These are phyloP conservation scores for Resseliella maxima DNA, from an alignment of 2,888 invertebrate genomes.

Conservation along the genomic window DNA sequence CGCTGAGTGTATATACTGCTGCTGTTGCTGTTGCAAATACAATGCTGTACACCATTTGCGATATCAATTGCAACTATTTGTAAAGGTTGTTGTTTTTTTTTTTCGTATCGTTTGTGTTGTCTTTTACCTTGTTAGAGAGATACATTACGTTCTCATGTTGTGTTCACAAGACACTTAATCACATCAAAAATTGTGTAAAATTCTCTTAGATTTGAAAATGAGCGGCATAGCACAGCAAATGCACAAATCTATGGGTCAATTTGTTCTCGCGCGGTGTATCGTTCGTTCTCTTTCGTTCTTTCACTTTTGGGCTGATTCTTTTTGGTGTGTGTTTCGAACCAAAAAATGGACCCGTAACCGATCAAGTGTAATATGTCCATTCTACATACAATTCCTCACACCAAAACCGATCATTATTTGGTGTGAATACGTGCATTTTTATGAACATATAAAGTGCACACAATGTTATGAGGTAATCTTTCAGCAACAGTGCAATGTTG, in stretches of 20 bases:
- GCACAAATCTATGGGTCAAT: neutral
- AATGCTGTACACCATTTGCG: neutral
- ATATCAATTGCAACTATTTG: slow-evolving; percentile 11
- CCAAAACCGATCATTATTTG: neutral
- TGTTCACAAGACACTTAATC: slow-evolving; percentile 54
- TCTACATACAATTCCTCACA: slow-evolving; percentile 25
- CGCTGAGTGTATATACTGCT: neutral
- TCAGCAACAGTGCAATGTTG: slow-evolving; percentile 34
- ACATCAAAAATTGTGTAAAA: slow-evolving; percentile 38
- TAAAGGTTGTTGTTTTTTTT: slow-evolving; percentile 17
- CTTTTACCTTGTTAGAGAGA: slow-evolving; percentile 15
- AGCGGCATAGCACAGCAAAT: neutral
- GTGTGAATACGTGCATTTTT: slow-evolving; percentile 41
- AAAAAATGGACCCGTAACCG: slow-evolving; percentile 33
- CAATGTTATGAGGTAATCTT: slow-evolving; percentile 47
- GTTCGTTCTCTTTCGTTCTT: neutral
- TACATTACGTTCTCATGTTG: slow-evolving; percentile 51
- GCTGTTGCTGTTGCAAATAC: neutral
- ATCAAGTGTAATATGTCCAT: slow-evolving; percentile 53
- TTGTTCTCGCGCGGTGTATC: slow-evolving; percentile 40
- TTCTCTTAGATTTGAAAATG: slow-evolving; percentile 5
- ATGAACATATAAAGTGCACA: slow-evolving; percentile 36
- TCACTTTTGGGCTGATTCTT: too few relatives aligned
- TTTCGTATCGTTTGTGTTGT: neutral
- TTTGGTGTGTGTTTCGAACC: neutral